Conservation (phyloP, 1,140 invertebrate genomes). For the Onthophagus taurus region DNA sequence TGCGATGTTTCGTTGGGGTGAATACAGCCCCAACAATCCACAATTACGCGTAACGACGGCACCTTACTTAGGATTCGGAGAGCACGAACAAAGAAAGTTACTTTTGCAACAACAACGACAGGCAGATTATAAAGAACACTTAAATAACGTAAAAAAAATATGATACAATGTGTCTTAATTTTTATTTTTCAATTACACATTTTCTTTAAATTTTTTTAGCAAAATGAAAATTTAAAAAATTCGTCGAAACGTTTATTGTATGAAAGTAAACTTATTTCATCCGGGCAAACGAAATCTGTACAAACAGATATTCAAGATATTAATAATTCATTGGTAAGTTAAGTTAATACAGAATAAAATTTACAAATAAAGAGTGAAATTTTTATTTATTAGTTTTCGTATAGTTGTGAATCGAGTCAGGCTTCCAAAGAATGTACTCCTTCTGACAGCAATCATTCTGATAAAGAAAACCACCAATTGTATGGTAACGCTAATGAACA, state of each 20-base stretch:
- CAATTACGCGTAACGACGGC: conserved; percentile 40
- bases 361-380: no score
- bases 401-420: conserved; percentile 1
- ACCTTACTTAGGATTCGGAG: conserved; percentile 43
- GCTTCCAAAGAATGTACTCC: background rate
- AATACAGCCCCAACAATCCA: conserved; percentile 48
- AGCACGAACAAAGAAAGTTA: conserved; percentile 44
- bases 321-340: conserved; percentile 32
- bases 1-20: conserved; percentile 46
- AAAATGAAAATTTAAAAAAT: conserved; percentile 20
- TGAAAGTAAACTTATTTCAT: conserved; percentile 10
- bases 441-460: conserved; percentile 5
- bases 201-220: conserved; percentile 15
- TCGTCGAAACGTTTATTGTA: conserved; percentile 15
- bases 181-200: background rate
- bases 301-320: conserved; percentile 36
- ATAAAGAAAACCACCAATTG: conserved; percentile 6
- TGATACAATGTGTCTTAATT: no score
- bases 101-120: conserved; percentile 40
- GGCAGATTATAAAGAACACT: conserved; percentile 43
- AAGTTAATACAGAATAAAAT: background rate
- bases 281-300: conserved; percentile 22
- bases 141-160: conserved; percentile 43
- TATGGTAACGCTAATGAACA: conserved; percentile 5
- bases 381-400: background rate